Evolutionary conservation across 2,888 invertebrate species (phyloP).

Genomic region (Ommatoiulus sabulosus): DNA sequence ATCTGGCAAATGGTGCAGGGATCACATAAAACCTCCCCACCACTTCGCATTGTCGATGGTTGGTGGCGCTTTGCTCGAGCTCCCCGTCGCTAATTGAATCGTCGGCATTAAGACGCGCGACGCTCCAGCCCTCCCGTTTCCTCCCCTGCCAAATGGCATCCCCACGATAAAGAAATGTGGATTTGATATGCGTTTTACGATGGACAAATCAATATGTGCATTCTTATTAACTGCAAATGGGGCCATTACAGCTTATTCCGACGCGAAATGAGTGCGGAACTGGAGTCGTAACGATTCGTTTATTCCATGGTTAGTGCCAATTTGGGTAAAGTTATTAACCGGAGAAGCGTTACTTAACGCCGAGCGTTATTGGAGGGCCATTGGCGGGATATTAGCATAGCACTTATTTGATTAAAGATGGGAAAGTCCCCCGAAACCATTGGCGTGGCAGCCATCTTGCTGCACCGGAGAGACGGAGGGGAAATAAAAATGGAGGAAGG

Average conservation of each 20-base stretch:
- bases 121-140: neutral
- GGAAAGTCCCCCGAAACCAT: neutral
- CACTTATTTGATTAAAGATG: neutral
- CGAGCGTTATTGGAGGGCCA: neutral
- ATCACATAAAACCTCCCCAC: too few relatives aligned
- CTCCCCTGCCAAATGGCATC: neutral
- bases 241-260: neutral
- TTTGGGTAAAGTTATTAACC: neutral
- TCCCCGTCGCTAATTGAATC: neutral
- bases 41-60: neutral
- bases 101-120: neutral
- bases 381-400: neutral
- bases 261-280: neutral
- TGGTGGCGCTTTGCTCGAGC: neutral
- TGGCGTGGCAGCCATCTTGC: neutral
- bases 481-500: too few relatives aligned
- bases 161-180: neutral
- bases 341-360: neutral
- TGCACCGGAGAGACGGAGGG: too few relatives aligned
- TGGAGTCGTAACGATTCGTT: neutral
- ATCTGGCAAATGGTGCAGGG: too few relatives aligned
- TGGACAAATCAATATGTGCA: conserved; percentile 1
- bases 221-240: conserved; percentile 1
- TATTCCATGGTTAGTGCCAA: conserved; percentile 1
- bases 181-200: conserved; percentile 1